A percentile compares a stretch with the other conserved stretches of the same genome.
These are phyloP conservation scores for Muschampia plurimacula DNA, from an alignment of 2,888 invertebrate genomes.

Conservation along the genomic window DNA sequence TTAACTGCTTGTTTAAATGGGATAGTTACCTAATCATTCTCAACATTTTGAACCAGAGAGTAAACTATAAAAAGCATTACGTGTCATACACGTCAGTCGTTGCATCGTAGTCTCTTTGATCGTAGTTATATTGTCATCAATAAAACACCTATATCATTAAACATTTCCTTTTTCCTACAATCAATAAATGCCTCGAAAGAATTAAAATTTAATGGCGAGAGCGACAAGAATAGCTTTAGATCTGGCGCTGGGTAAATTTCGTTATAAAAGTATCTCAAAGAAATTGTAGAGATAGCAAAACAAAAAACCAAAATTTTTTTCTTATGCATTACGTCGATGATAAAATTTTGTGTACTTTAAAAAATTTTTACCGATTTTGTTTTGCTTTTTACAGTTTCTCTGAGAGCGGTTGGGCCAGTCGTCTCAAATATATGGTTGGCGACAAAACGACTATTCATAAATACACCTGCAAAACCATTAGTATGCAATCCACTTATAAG, in stretches of 20 bases:
- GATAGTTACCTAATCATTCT: no score
- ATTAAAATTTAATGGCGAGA: slow-evolving; percentile 58
- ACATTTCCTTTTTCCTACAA: neutral
- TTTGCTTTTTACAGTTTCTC: slow-evolving; percentile 69
- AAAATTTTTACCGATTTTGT: slow-evolving; percentile 55
- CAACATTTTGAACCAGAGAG: no score
- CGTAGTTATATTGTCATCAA: neutral
- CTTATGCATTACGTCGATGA: neutral
- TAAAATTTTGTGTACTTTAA: slow-evolving; percentile 7
- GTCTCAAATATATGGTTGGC: slow-evolving; percentile 61
- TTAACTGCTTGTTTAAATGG: no score
- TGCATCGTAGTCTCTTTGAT: no score
- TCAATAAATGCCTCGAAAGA: neutral
- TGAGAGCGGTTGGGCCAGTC: slow-evolving; percentile 63
- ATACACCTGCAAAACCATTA: slow-evolving; percentile 58
- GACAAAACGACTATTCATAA: slow-evolving; percentile 56
- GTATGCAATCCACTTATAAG: slow-evolving; percentile 59
- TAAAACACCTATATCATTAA: neutral
- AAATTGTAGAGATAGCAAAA: slow-evolving; percentile 65
- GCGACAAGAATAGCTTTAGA: slow-evolving; percentile 66
- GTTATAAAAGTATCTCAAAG: slow-evolving; percentile 48
- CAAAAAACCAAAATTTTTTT: slow-evolving; percentile 53
- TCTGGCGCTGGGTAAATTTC: slow-evolving; percentile 62
- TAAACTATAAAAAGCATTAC: no score
- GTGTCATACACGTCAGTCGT: neutral